Evolutionary conservation across 2,113 vertebrate genomes (phyloP).

Genomic region (Seriola quinqueradiata): DNA sequence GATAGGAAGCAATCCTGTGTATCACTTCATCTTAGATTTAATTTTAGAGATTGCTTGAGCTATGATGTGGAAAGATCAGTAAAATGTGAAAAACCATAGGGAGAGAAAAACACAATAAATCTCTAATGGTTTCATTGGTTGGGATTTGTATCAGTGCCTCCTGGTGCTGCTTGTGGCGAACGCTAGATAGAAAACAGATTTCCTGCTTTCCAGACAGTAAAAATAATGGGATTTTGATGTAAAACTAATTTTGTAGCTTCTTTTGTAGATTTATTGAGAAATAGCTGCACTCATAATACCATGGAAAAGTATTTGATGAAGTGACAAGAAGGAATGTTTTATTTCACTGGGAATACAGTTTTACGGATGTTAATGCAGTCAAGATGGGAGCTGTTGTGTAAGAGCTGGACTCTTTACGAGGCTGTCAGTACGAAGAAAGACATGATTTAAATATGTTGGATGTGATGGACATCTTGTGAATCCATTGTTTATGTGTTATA

Average conservation of each 20-base stretch:
- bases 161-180: neutral
- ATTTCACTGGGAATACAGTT: neutral
- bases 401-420: neutral
- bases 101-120: neutral
- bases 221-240: constrained; percentile 1
- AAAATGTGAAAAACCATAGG: neutral
- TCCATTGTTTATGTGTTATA: too few species aligned
- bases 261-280: neutral
- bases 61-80: neutral
- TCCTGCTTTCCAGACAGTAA: neutral
- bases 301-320: neutral
- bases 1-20: too few species aligned
- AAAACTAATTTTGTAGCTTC: neutral
- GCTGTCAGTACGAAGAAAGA: neutral
- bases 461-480: too few species aligned
- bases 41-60: neutral
- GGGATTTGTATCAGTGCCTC: neutral
- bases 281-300: neutral
- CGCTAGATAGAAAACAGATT: neutral
- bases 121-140: neutral
- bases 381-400: constrained; percentile 22
- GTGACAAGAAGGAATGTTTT: neutral
- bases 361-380: constrained; percentile 13
- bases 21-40: too few species aligned
- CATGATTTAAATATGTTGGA: neutral